Conservation (phyloP, 2,797 vertebrate species). For the Adelosebastes latens region DNA sequence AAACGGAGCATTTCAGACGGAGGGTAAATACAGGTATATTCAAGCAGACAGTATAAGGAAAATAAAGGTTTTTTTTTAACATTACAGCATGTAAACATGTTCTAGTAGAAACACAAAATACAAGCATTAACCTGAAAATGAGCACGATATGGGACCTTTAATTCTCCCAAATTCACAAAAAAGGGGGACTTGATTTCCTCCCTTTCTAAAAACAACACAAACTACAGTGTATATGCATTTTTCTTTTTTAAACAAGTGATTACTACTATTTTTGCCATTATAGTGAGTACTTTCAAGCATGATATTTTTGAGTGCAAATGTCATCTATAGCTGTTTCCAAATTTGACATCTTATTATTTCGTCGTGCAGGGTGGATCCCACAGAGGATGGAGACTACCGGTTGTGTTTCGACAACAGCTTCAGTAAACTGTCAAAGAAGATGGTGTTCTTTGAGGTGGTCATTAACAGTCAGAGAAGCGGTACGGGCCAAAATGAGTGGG, state of each 20-base stretch:
- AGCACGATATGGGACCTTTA: too few species aligned
- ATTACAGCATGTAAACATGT: too few species aligned
- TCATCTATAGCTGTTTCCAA: not conserved
- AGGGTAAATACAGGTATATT: too few species aligned
- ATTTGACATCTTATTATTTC: not conserved
- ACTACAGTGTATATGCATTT: not conserved
- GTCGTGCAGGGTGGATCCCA: constrained; percentile 82
- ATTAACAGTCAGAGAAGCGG: constrained; percentile 66
- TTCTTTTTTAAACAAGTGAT: not conserved
- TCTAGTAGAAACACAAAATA: too few species aligned
- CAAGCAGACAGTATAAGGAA: too few species aligned
- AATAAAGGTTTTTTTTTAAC: too few species aligned
- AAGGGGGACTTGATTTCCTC: not conserved
- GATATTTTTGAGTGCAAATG: not conserved
- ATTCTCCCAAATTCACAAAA: not conserved
- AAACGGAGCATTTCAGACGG: too few species aligned
- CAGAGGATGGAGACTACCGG: constrained; percentile 88
- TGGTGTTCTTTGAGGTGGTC: constrained; percentile 89
- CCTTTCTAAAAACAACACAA: not conserved
- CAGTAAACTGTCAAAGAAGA: constrained; percentile 89
- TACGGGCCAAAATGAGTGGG: constrained; percentile 72
- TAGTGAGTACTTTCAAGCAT: not conserved
- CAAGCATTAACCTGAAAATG: too few species aligned
- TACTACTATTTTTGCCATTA: not conserved
- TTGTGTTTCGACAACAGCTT: constrained; percentile 94